Evolutionary conservation across 2,888 invertebrate genomes (phyloP).

Genomic region (Tetramorium bicarinatum): DNA sequence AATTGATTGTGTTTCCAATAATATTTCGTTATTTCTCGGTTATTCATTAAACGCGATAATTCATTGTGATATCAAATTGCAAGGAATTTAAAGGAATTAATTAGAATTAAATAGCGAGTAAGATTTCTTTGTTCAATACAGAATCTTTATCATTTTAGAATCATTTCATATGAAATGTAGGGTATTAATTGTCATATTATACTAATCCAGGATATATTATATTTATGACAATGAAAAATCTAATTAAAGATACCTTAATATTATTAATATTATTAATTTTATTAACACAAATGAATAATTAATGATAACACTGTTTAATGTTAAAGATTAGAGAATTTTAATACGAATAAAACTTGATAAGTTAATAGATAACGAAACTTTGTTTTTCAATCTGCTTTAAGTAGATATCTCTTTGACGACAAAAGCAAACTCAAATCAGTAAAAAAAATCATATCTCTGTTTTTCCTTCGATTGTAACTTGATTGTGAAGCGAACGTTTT

Average conservation of each 20-base stretch:
- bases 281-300: neutral
- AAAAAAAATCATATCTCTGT: slow-evolving; percentile 17
- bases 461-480: neutral
- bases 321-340: slow-evolving; percentile 17
- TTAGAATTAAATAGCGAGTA: neutral
- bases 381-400: neutral
- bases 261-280: too few species aligned
- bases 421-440: neutral
- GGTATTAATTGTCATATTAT: neutral
- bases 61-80: neutral
- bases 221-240: neutral
- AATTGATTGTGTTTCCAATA: neutral
- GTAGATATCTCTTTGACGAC: neutral
- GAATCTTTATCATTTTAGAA: neutral
- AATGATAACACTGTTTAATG: neutral
- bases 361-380: slow-evolving; percentile 19
- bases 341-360: slow-evolving; percentile 11
- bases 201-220: neutral
- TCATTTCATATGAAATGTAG: neutral
- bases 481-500: slow-evolving; percentile 5
- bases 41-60: neutral
- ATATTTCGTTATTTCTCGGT: neutral
- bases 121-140: neutral
- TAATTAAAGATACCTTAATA: neutral
- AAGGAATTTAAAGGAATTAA: neutral